Evolutionary conservation across 2,888 invertebrate genomes (phyloP).

Genomic region (Xanthorhoe designata): DNA sequence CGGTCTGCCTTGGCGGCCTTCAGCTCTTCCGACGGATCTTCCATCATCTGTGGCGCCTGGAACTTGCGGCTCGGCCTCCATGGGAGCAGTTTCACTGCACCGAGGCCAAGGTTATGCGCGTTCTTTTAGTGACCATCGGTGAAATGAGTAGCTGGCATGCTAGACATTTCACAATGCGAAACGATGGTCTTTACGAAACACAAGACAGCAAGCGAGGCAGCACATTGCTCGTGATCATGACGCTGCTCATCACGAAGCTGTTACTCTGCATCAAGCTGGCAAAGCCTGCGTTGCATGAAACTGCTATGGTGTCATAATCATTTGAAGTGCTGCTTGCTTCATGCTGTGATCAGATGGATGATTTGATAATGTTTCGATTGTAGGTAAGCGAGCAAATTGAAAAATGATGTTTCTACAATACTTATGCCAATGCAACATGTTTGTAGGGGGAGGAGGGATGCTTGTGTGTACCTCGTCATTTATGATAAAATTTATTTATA

Average conservation of each 20-base stretch:
- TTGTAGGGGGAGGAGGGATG: slow-evolving; percentile 8
- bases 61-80: slow-evolving; percentile 89
- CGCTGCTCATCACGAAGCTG: slow-evolving; percentile 65
- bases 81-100: slow-evolving; percentile 87
- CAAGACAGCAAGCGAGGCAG: slow-evolving; percentile 64
- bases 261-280: slow-evolving; percentile 70
- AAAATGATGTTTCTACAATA: slow-evolving; percentile 15
- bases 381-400: slow-evolving; percentile 13
- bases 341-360: slow-evolving; percentile 72
- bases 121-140: slow-evolving; percentile 62
- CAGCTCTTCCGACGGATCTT: slow-evolving; percentile 85
- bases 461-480: slow-evolving; percentile 33
- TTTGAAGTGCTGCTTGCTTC: slow-evolving; percentile 63
- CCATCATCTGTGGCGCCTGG: slow-evolving; percentile 84
- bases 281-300: slow-evolving; percentile 62
- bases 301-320: slow-evolving; percentile 57
- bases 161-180: slow-evolving; percentile 44
- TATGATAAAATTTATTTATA: slow-evolving; percentile 33
- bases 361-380: slow-evolving; percentile 24
- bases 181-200: slow-evolving; percentile 58
- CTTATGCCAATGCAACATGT: not conserved
- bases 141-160: slow-evolving; percentile 55
- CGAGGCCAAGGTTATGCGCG: slow-evolving; percentile 71
- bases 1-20: slow-evolving; percentile 88
- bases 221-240: slow-evolving; percentile 59